Evolutionary conservation across 2,797 vertebrate species (phyloP), one percentile per base, ranked within the genome.

Genomic region (Numenius phaeopus): DNA sequence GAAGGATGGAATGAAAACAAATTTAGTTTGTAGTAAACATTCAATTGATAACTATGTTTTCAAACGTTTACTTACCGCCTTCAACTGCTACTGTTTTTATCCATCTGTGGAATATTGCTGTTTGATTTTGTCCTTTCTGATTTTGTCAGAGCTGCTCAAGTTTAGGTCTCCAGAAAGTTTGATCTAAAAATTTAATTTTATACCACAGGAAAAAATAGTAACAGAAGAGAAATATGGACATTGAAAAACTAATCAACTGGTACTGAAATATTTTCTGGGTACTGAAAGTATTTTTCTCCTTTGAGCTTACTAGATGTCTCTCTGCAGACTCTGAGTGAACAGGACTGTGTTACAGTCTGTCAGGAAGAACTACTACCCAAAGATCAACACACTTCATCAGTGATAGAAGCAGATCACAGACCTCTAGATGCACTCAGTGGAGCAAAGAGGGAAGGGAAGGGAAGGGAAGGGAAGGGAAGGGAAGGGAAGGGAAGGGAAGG

Each of bases 211-310:
- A 83, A 34, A 57, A 29, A 44, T 20, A 84, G 12, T 12, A 55
- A 40, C 1, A 1, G 26, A 39, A 11, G 3, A 9, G 5, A 78
- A 83, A 34, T 29, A 55, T 0, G 0, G 24, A 22, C 24, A 50
- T 5, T 44, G 46, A 89, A 80, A 86, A 93, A 26, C 10, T 64
- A 58, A 79, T 39, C 49, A 75, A 73, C 8, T 2, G 1, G 6
- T 22, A 39, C 50, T 46, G 15, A 84, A 91, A 50, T 32, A 39
- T 15, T 62, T 89, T 46, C 37, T 83, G 23, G 3, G 4, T 39
- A 65, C 29, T n/a, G 30, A n/a, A 86, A 72, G 10, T 42, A 29
- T 58, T 81, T 79, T 83, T 67, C 27, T 88, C 39, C 42, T 83
- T 71, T 73, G 59, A 70, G 37, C 9, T 94, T 89, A 34, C n/a